Percentiles rank a stretch among this genome's conserved stretches.
Evolutionary conservation across 2,797 vertebrate species (phyloP).

Genomic region (Lepus oiostolus): DNA sequence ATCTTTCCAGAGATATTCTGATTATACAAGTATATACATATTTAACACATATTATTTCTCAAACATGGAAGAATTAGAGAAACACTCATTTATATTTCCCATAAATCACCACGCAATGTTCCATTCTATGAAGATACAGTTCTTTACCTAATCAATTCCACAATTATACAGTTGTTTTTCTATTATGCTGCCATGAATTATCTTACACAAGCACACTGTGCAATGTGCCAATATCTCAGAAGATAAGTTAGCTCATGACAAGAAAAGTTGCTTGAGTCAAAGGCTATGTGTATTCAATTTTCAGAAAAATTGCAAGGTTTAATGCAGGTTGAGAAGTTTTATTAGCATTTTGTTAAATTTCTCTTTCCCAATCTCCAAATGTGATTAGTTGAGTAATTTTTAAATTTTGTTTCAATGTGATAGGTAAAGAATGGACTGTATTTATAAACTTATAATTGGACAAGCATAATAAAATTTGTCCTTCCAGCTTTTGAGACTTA

Average conservation of each 20-base stretch:
- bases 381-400: constrained; percentile 1
- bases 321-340: not conserved
- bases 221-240: not conserved
- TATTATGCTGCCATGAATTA: not conserved
- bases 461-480: not conserved
- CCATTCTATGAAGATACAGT: not conserved
- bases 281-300: not conserved
- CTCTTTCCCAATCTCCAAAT: constrained; percentile 39
- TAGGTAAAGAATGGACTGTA: not conserved
- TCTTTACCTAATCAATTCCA: not conserved
- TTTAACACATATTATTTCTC: not conserved
- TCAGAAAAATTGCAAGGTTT: not conserved
- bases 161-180: not conserved
- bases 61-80: constrained; percentile 15
- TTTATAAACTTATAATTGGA: not conserved
- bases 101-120: not conserved
- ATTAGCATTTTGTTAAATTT: not conserved
- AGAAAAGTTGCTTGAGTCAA: not conserved
- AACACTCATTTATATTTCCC: not conserved
- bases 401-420: not conserved
- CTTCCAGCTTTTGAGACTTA: not conserved
- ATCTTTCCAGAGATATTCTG: constrained; percentile 40
- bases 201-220: not conserved
- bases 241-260: not conserved
- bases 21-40: not conserved